phyloP scores from a whole-genome alignment of 2,113 vertebrate genomes.

The Psittacus erithacus region DNA sequence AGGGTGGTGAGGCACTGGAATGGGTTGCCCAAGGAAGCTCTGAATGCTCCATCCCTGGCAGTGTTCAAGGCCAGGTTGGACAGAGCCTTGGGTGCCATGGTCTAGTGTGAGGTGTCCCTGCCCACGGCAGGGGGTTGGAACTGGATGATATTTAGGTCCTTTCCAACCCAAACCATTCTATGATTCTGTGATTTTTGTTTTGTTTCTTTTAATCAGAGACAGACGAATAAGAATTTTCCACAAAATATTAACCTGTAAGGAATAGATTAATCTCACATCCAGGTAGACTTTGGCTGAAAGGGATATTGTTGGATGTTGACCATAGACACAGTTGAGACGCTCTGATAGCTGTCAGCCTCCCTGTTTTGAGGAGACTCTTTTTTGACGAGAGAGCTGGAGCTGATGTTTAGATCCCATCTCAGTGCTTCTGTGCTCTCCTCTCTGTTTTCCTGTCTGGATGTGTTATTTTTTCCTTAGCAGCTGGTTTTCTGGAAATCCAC shows the following conservation, averaged over 20 bases:
- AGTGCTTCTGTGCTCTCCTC: not conserved
- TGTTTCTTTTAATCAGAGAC: not conserved
- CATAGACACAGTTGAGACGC: not conserved
- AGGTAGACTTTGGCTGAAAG: not conserved
- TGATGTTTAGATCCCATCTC: not conserved
- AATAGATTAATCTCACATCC: not conserved
- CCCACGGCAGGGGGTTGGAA: not conserved
- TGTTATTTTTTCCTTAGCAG: not conserved
- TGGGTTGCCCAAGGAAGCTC: rapidly evolving
- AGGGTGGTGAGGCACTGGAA: not conserved
- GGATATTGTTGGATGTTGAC: not conserved
- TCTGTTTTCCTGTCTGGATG: not conserved
- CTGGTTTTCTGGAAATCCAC: not conserved
- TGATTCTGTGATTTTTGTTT: not conserved
- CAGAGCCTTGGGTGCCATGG: not conserved
- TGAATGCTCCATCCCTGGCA: not conserved
- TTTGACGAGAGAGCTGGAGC: not conserved
- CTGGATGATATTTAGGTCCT: not conserved
- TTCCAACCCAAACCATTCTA: not conserved
- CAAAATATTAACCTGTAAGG: not conserved
- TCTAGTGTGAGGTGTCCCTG: not conserved
- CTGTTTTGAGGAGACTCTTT: not conserved
- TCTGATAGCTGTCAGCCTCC: not conserved
- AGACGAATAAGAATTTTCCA: not conserved
- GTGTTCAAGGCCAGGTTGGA: not conserved